A percentile compares a stretch with the other conserved stretches of the same genome.
These are phyloP conservation scores for Yponomeuta sedellus DNA, from an alignment of 2,888 invertebrate species.

Conservation along the genomic window DNA sequence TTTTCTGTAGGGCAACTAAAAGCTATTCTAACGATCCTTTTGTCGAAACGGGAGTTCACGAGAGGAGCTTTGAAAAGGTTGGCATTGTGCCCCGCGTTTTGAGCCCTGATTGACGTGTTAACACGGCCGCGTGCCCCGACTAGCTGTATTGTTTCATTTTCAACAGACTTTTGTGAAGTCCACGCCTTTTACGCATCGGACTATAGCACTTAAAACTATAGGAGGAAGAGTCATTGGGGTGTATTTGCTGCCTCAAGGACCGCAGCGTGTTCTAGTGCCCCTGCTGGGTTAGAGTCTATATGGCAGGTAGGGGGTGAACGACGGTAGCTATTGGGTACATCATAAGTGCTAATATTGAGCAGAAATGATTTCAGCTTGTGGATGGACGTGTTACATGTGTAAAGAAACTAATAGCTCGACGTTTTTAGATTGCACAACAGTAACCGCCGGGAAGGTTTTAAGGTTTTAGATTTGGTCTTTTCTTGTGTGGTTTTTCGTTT, in stretches of 20 bases:
- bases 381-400: no score
- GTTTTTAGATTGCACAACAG: no score
- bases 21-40: not conserved
- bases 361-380: no score
- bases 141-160: slow-evolving; percentile 17
- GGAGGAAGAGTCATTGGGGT: not conserved
- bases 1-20: not conserved
- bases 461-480: no score
- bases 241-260: not conserved
- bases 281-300: not conserved
- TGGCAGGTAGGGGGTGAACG: no score
- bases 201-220: not conserved
- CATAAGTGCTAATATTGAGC: no score
- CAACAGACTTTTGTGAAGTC: slow-evolving; percentile 13
- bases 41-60: not conserved
- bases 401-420: no score
- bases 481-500: no score
- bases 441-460: no score
- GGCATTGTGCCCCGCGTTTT: slow-evolving; percentile 8
- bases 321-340: no score
- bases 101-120: slow-evolving; percentile 23
- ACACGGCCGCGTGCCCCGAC: slow-evolving; percentile 19
- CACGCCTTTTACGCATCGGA: not conserved
- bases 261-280: not conserved
- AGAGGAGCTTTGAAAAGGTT: not conserved